Evolutionary conservation across 2,888 invertebrate species (phyloP).

Genomic region (Xylota segnis): DNA sequence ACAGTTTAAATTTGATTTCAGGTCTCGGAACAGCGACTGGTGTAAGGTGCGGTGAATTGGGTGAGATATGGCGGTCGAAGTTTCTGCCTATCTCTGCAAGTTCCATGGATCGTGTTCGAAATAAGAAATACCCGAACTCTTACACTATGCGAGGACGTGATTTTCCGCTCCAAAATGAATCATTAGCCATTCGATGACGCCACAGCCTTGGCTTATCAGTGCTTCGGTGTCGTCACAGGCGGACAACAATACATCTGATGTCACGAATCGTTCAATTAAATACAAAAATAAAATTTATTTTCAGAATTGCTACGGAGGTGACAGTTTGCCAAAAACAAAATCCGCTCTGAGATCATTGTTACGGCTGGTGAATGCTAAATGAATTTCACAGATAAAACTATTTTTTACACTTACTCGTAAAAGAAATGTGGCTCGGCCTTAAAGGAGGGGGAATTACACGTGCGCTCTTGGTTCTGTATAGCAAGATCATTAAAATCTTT

Average conservation of each 20-base stretch:
- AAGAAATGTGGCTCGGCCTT: background rate
- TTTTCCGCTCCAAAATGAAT: background rate
- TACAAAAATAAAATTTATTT: background rate
- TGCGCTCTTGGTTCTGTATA: background rate
- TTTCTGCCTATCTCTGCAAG: slow-evolving; percentile 11
- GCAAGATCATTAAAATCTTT: slow-evolving; percentile 11
- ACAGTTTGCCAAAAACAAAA: background rate
- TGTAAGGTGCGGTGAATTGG: slow-evolving; percentile 45
- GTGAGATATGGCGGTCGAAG: slow-evolving; percentile 11
- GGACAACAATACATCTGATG: background rate
- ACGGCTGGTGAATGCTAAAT: slow-evolving; percentile 2
- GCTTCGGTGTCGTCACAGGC: background rate
- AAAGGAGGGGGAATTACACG: background rate
- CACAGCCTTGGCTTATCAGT: background rate
- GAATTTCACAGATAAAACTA: background rate
- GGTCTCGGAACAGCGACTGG: background rate
- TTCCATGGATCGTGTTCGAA: slow-evolving; percentile 20
- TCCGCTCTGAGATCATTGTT: slow-evolving; percentile 26
- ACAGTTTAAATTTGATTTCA: slow-evolving; percentile 29
- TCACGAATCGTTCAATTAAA: background rate
- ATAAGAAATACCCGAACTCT: background rate
- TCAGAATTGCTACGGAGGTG: background rate
- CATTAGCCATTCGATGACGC: slow-evolving; percentile 2
- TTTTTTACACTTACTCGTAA: background rate
- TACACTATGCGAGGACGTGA: background rate